Conservation (phyloP, 2,797 vertebrate species). For the Chelon labrosus region DNA sequence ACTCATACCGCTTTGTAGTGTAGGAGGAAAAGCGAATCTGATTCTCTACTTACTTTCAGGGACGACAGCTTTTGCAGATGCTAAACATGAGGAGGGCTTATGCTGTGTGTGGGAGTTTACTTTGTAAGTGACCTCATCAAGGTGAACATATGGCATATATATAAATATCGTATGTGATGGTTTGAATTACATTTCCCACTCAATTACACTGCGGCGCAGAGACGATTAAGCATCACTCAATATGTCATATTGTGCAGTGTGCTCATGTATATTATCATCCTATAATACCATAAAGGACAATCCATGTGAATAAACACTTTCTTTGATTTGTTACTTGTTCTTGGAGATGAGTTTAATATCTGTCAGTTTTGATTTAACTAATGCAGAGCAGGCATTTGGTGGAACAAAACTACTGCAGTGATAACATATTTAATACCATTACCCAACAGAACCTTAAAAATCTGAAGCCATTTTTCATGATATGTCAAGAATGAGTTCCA, state of each 20-base stretch:
- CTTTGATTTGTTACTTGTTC: slow-evolving; percentile 5
- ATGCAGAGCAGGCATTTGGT: neutral
- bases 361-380: slow-evolving; percentile 4
- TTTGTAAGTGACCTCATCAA: slow-evolving; percentile 67
- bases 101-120: slow-evolving; percentile 50
- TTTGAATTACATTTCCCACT: slow-evolving; percentile 24
- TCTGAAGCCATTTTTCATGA: no score
- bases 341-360: neutral
- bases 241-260: neutral
- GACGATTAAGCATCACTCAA: slow-evolving; percentile 1
- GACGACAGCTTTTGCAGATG: slow-evolving; percentile 69
- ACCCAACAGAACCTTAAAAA: neutral
- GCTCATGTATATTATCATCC: slow-evolving; percentile 16
- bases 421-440: neutral
- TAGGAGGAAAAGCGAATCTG: slow-evolving; percentile 59
- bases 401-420: neutral
- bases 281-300: neutral
- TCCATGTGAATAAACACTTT: neutral
- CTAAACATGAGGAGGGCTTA: slow-evolving; percentile 52
- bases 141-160: slow-evolving; percentile 47
- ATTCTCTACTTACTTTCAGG: slow-evolving; percentile 50
- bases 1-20: slow-evolving; percentile 43
- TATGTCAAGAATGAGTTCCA: neutral
- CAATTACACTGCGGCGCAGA: neutral
- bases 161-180: slow-evolving; percentile 27